phyloP scores from a whole-genome alignment of 1,140 invertebrate species.

The Drosophila neocordata region DNA sequence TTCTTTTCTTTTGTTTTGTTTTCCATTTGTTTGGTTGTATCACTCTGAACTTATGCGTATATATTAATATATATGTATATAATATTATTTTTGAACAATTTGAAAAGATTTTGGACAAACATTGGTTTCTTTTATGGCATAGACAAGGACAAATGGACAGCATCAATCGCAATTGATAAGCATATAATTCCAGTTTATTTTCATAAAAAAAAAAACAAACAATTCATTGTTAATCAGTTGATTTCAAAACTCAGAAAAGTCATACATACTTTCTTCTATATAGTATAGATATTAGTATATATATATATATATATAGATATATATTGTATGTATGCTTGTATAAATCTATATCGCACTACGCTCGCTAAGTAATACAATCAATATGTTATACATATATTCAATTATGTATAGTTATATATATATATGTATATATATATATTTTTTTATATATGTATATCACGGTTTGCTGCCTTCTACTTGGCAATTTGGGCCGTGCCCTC shows the following conservation, averaged over 20 bases:
- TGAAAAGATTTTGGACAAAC: conserved; percentile 7
- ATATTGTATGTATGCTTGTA: background rate
- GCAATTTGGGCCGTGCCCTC: conserved; percentile 42
- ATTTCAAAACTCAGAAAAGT: background rate
- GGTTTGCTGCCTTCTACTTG: conserved; percentile 64
- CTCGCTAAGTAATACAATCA: conserved; percentile 60
- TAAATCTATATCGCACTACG: conserved; percentile 53
- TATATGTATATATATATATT: conserved; percentile 24
- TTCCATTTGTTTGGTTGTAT: background rate
- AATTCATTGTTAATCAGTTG: background rate
- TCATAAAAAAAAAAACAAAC: background rate
- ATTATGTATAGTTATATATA: conserved; percentile 22
- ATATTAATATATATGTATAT: too few species aligned
- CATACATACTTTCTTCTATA: background rate
- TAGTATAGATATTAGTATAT: background rate
- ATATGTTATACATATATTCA: conserved; percentile 55
- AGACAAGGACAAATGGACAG: conserved; percentile 1
- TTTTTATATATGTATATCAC: conserved; percentile 74
- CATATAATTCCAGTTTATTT: background rate
- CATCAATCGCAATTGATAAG: conserved; percentile 5
- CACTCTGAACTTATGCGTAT: conserved; percentile 6
- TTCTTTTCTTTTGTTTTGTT: background rate
- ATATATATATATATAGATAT: background rate
- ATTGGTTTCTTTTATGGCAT: background rate
- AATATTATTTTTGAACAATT: background rate